phyloP scores from a whole-genome alignment of 2,113 vertebrate genomes.

The Halcyon senegalensis region DNA sequence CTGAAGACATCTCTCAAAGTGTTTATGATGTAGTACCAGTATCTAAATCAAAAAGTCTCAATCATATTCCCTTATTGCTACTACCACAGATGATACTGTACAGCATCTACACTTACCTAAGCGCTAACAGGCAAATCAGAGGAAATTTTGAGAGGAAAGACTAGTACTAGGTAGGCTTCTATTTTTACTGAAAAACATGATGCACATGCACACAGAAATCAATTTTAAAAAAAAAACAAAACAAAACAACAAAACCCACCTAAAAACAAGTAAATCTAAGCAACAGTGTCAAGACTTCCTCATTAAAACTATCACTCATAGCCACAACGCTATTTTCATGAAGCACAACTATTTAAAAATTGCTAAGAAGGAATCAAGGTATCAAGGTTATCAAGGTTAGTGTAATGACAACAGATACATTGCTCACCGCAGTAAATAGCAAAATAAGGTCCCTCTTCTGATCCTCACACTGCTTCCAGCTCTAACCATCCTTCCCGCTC shows the following conservation, averaged over 20 bases:
- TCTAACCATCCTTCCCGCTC: background rate
- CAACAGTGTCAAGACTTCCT: background rate
- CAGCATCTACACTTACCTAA: background rate
- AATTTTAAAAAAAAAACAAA: background rate
- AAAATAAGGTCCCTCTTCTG: background rate
- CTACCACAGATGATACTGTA: background rate
- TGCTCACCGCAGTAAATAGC: background rate
- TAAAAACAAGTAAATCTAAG: background rate
- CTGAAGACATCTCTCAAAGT: background rate
- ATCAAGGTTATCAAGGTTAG: background rate
- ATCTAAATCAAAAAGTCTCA: background rate
- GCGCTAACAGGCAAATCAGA: background rate
- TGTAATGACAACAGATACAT: background rate
- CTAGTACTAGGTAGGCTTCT: background rate
- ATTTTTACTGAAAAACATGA: background rate
- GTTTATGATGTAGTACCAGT: background rate
- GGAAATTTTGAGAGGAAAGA: background rate
- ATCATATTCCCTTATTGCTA: background rate
- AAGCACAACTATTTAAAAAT: background rate
- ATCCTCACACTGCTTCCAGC: background rate
- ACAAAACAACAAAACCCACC: background rate
- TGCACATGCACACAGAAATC: background rate
- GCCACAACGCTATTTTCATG: background rate
- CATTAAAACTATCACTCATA: background rate
- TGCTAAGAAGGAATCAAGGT: background rate